Evolutionary conservation across 2,797 vertebrate genomes (phyloP).

Genomic region (Carduelis carduelis): DNA sequence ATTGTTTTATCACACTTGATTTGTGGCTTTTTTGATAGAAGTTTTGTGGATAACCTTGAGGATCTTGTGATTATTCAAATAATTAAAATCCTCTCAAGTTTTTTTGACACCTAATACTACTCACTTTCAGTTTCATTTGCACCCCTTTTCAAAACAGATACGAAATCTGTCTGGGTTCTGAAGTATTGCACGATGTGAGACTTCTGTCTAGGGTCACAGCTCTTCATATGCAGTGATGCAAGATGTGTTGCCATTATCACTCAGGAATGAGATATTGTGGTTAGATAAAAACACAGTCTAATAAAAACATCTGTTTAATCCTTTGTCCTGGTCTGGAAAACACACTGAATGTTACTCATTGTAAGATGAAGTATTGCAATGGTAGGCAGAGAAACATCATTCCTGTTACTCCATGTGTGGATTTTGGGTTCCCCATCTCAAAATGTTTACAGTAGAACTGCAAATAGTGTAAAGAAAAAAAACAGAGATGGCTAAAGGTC

Average conservation of each 20-base stretch:
- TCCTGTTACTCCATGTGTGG: rapidly evolving
- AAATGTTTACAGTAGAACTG: not conserved
- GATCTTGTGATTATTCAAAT: not conserved
- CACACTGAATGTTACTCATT: not conserved
- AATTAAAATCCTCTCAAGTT: conserved; percentile 38
- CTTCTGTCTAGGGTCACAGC: not conserved
- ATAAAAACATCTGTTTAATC: not conserved
- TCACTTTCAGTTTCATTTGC: conserved; percentile 25
- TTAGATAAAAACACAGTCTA: not conserved
- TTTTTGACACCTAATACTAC: not conserved
- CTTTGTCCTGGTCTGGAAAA: not conserved
- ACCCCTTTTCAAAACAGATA: not conserved
- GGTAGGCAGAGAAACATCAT: not conserved
- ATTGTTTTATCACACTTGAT: not conserved
- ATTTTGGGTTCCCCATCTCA: not conserved
- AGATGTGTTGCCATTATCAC: not conserved
- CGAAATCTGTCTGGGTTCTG: not conserved
- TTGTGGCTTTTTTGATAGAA: not conserved
- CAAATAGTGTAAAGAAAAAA: not conserved
- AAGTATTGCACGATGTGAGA: not conserved
- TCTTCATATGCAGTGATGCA: not conserved
- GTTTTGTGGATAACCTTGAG: not conserved
- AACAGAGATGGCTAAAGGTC: not conserved
- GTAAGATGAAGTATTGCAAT: not conserved
- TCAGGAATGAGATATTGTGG: not conserved